Evolutionary conservation across 2,888 invertebrate genomes (phyloP).

Genomic region (Sceliomorpha sp.): DNA sequence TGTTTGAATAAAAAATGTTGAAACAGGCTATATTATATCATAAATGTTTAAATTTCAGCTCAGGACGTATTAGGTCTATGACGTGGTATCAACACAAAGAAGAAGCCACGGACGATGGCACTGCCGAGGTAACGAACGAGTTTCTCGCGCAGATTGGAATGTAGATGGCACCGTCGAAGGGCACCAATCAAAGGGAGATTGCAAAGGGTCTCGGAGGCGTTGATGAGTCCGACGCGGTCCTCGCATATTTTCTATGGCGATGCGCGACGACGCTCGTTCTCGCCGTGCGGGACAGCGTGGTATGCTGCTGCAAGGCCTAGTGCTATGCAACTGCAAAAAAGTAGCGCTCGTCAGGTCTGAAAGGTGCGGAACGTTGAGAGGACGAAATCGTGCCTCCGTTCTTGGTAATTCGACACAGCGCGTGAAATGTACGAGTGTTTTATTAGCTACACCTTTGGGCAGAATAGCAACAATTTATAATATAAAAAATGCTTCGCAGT

Average conservation of each 20-base stretch:
- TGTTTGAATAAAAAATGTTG: too few relatives aligned
- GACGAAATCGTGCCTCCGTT: slow-evolving; percentile 27
- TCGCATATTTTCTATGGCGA: slow-evolving; percentile 73
- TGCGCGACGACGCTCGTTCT: slow-evolving; percentile 64
- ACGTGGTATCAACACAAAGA: too few relatives aligned
- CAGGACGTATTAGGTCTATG: too few relatives aligned
- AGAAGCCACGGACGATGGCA: too few relatives aligned
- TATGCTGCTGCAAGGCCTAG: slow-evolving; percentile 70
- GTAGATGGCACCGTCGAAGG: slow-evolving; percentile 76
- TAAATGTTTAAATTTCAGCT: too few relatives aligned
- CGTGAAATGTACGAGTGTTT: slow-evolving; percentile 54
- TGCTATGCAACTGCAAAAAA: slow-evolving; percentile 72
- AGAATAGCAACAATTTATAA: too few relatives aligned
- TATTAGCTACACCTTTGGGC: too few relatives aligned
- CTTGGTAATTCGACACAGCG: slow-evolving; percentile 67
- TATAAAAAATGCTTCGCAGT: too few relatives aligned
- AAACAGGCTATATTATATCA: too few relatives aligned
- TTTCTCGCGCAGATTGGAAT: slow-evolving; percentile 73
- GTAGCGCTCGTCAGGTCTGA: slow-evolving; percentile 14
- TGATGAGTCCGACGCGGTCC: slow-evolving; percentile 74
- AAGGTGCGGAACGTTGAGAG: slow-evolving; percentile 16
- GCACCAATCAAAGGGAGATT: slow-evolving; percentile 66
- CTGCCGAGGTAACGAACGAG: slow-evolving; percentile 28
- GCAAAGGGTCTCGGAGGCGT: slow-evolving; percentile 66
- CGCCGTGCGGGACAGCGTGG: slow-evolving; percentile 68